A percentile compares a stretch with the other conserved stretches of the same genome.
Evolutionary conservation across 2,888 invertebrate genomes (phyloP).

Genomic region (Noctua fimbriata): DNA sequence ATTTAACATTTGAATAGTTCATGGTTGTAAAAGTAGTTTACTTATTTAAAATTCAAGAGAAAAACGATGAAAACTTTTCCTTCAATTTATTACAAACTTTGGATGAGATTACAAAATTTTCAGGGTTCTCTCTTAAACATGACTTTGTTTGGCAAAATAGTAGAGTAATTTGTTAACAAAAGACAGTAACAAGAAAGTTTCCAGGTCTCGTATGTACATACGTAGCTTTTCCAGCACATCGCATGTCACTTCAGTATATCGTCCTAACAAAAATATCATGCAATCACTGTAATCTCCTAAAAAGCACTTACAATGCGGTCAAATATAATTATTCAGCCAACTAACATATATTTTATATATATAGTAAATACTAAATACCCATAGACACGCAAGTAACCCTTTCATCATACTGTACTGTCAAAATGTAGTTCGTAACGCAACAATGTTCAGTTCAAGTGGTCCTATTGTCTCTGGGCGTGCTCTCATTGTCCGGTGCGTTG

Average conservation of each 20-base stretch:
- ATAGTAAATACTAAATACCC: constrained; percentile 12
- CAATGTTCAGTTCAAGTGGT: constrained; percentile 42
- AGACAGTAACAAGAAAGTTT: not conserved
- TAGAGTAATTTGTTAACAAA: not conserved
- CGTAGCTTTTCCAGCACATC: not conserved
- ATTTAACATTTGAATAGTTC: constrained; percentile 12
- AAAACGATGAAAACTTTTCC: not conserved
- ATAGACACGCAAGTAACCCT: constrained; percentile 22
- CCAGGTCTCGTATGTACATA: not conserved
- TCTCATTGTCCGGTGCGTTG: constrained; percentile 58
- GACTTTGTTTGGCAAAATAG: not conserved
- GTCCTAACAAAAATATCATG: not conserved
- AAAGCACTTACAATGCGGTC: constrained; percentile 3
- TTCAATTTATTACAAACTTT: not conserved
- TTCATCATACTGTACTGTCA: constrained; percentile 47
- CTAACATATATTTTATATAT: constrained; percentile 4
- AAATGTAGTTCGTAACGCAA: constrained; percentile 43
- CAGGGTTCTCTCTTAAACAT: not conserved
- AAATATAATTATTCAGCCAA: not conserved
- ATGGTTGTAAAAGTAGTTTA: not conserved
- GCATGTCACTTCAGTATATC: too few species aligned
- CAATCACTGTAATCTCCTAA: constrained; percentile 11
- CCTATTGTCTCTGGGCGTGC: constrained; percentile 58
- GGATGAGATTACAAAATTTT: not conserved
- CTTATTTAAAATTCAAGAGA: not conserved